These are phyloP conservation scores for Paratrypauchen microcephalus DNA, from an alignment of 2,797 vertebrate genomes.

Conservation along the genomic window DNA sequence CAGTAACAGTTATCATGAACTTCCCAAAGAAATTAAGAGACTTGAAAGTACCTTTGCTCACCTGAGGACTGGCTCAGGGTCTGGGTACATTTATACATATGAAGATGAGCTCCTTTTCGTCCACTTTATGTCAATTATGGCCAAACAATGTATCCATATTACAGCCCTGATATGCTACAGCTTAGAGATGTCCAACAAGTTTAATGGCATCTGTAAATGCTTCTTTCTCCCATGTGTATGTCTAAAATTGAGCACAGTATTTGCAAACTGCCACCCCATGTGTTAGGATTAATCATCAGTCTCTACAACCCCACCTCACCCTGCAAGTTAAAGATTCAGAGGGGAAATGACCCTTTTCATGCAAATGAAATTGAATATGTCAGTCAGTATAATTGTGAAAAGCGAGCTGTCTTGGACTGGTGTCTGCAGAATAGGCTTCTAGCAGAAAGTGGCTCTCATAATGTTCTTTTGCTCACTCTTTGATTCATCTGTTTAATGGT, in stretches of 20 bases:
- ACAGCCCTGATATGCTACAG: conserved; percentile 25
- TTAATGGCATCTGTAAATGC: conserved; percentile 73
- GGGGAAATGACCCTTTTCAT: conserved; percentile 75
- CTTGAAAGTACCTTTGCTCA: conserved; percentile 10
- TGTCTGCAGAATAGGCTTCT: conserved; percentile 58
- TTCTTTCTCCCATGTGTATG: conserved; percentile 57
- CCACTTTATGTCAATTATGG: conserved; percentile 34
- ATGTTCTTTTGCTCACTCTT: conserved; percentile 53
- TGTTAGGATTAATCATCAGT: conserved; percentile 79
- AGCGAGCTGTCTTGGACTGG: conserved; percentile 56
- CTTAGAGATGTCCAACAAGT: conserved; percentile 65
- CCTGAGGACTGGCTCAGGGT: conserved; percentile 19
- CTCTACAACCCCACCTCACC: conserved; percentile 62
- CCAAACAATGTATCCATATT: conserved; percentile 64
- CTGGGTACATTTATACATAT: conserved; percentile 25
- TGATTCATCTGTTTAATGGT: conserved; percentile 64
- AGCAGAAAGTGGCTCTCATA: conserved; percentile 63
- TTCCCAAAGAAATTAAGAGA: conserved; percentile 13
- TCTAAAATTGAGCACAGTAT: conserved; percentile 63
- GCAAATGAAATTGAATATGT: conserved; percentile 81
- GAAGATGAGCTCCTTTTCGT: conserved; percentile 22
- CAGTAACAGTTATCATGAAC: conserved; percentile 9
- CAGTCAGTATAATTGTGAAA: conserved; percentile 77
- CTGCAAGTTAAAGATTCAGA: conserved; percentile 72
- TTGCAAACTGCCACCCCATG: conserved; percentile 68